phyloP scores from a whole-genome alignment of 2,797 vertebrate species.

The Sciaenops ocellatus region DNA sequence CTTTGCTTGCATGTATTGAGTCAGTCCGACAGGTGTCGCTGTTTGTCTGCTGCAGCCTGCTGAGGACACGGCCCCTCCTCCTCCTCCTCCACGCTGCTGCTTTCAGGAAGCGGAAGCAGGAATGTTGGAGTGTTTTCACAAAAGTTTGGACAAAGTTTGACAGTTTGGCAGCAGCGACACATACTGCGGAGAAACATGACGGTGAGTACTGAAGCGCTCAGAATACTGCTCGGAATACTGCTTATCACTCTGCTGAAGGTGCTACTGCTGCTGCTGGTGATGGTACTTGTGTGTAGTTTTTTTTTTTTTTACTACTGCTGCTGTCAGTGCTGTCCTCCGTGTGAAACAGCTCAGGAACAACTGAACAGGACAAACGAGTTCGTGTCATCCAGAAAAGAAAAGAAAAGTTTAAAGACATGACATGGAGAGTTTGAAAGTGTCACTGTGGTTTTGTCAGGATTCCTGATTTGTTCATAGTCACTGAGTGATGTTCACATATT shows the following conservation, averaged over 20 bases:
- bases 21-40: slow-evolving; percentile 41
- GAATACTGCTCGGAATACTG: accelerated
- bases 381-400: neutral
- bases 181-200: slow-evolving; percentile 56
- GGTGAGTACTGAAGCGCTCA: slow-evolving; percentile 58
- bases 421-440: neutral
- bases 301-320: neutral
- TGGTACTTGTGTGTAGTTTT: too few relatives aligned
- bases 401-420: neutral
- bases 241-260: accelerated
- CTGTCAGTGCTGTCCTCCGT: slow-evolving; percentile 38
- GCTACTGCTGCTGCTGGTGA: neutral
- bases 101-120: slow-evolving; percentile 84
- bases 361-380: slow-evolving; percentile 36
- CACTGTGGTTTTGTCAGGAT: neutral
- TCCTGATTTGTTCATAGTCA: too few relatives aligned
- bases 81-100: slow-evolving; percentile 38
- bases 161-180: slow-evolving; percentile 41
- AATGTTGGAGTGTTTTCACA: slow-evolving; percentile 70
- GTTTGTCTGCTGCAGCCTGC: slow-evolving; percentile 12
- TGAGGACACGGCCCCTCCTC: slow-evolving; percentile 48
- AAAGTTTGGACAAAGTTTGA: slow-evolving; percentile 69
- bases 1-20: accelerated
- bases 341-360: slow-evolving; percentile 37
- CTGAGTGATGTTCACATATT: neutral